Base-by-base conservation (phyloP, 2,888 invertebrate species). In the Apomyelois bistriatella region DNA sequence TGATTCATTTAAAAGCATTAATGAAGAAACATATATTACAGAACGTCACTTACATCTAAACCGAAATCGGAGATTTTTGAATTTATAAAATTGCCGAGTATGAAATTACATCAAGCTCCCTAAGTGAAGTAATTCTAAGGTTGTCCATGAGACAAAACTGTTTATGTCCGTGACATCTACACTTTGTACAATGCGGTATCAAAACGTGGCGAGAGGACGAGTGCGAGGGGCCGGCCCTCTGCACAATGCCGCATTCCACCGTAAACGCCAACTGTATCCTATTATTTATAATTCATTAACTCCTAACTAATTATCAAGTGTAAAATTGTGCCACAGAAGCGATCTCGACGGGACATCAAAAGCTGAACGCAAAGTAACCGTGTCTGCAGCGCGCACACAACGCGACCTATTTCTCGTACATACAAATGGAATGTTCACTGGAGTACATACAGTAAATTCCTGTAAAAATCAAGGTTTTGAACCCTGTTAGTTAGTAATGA, bases 311-410 rank as follows among this genome's bases (percentile, higher is more conserved):
- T 75, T 80, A 72, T 80, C 75, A 71, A 78, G 79, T 85, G 83
- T 85, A 82, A 80, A 82, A 85, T 87, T 87, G 88, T 89, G 89
- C 88, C 86, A 79, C 81, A 80, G 68, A 84, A 84, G 81, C 79
- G 70, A 75, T 76, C 72, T 77, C 74, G 68, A 77, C 73, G 76
- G 80, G 74, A 79, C 76, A 74, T 76, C 69, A 67, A 72, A 83
- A 79, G 80, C 79, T 64, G 69, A 73, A 72, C 72, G 76, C 72
- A 73, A 74, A 65, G 52, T 55, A 71, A 72, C 58, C 61, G 53
- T 53, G 57, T 55, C 62, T 62, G 60, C 46, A 46, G 46, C 62
- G 66, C 66, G 56, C 47, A 49, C 48, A 3, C 9, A 53, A 35
- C 61, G 62, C 60, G 55, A 49, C 53, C 53, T 59, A 58, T 61